Evolutionary conservation across 2,888 invertebrate species (phyloP).

Genomic region (Drosophila lutescens): DNA sequence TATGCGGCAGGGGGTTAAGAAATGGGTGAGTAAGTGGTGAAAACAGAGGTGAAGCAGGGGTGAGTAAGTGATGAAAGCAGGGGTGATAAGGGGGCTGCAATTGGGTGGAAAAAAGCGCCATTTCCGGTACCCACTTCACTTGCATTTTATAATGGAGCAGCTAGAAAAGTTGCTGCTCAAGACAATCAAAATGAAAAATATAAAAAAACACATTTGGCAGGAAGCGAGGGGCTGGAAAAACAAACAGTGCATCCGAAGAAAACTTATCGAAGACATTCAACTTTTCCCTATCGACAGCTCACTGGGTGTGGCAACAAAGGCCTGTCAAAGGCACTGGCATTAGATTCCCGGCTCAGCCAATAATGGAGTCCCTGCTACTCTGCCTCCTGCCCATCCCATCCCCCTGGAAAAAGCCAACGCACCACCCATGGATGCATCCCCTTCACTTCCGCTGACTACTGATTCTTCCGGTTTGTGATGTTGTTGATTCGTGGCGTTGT

Average conservation of each 20-base stretch:
- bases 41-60: not conserved
- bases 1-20: not conserved
- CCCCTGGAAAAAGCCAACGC: not conserved
- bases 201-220: not conserved
- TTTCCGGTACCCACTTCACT: slow-evolving; percentile 2
- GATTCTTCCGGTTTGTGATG: slow-evolving; percentile 25
- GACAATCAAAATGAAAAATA: slow-evolving; percentile 41
- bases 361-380: not conserved
- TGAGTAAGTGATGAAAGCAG: too few relatives aligned
- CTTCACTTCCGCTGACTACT: slow-evolving; percentile 35
- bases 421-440: not conserved
- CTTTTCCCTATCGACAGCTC: not conserved
- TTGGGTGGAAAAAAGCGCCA: not conserved
- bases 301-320: slow-evolving; percentile 23
- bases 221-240: too few relatives aligned
- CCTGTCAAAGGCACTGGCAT: slow-evolving; percentile 56
- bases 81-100: too few relatives aligned
- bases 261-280: slow-evolving; percentile 9
- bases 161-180: slow-evolving; percentile 30
- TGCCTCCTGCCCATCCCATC: not conserved
- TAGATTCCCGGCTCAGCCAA: slow-evolving; percentile 36
- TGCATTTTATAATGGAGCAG: slow-evolving; percentile 23
- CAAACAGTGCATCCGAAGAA: not conserved
- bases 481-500: slow-evolving; percentile 18
- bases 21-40: not conserved